Evolutionary conservation across 1,140 invertebrate species (phyloP), one percentile per base, ranked within the genome.

Genomic region (Vanessa atalanta): DNA sequence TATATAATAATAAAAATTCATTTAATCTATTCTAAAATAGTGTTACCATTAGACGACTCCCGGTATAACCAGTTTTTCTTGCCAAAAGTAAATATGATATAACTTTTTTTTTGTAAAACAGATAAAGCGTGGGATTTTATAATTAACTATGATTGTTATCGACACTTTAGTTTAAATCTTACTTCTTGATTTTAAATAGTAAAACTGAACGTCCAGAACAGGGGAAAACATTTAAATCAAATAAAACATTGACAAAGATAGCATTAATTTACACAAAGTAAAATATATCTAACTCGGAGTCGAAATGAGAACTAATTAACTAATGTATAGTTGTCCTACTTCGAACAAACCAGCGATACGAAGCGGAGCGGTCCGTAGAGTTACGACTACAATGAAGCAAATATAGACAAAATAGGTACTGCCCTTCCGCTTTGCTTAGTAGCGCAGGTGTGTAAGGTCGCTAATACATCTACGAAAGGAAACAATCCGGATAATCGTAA

Each of bases 1-100:
- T 4, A 51, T 20, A 51, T 43, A 51, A 31, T 61, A 55, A 55
- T 20, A 57, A 57, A 20, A 57, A 57, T 0, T 57, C 16, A 61
- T 48, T 61, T 15, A 53, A 53, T 53, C 50, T 26, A 70, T 70
- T 61, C 16, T 50, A 47, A 61, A 31, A 50, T 55, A 68, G 66
- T 65, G 70, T 47, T 43, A 26, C 60, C 61, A 63, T 61, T 61
- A n/a, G 7, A 43, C 31, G 57, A 61, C 31, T n/a, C 48, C 48
- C 14, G 37, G 37, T 43, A 43, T 43, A 5, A 11, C 37, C 37
- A 9, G 37, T 43, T 43, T 9, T 43, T 43, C 3, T 43, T 43
- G 9, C 37, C 7, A 43, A 4, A 7, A 5, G 3, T 7, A 37
- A 37, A 37, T 37, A 43, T 9, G 8, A 23, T 7, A 57, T 20